Evolutionary conservation across 2,797 vertebrate species (phyloP), one percentile per base, ranked within the genome.

Genomic region (Sus cebifrons): DNA sequence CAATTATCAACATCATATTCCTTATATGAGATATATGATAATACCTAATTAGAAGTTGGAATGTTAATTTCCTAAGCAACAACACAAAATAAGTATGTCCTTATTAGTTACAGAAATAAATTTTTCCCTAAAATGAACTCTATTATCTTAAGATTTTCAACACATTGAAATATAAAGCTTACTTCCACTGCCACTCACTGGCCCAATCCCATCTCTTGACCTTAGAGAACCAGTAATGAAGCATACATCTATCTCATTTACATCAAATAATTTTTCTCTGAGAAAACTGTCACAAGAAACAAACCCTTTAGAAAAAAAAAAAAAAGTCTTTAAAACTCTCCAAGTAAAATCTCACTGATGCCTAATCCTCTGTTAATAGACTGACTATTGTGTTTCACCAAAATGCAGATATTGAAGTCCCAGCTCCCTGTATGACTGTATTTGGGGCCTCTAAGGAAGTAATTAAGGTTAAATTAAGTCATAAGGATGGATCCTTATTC

Each of bases 1-100:
- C 27, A 94, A 94, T 89, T 82, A 44, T 82, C 12, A 74, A 49
- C 65, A 32, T 58, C 12, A 25, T 73, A 79, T 10, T 86, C 17
- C 23, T 44, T 49, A 14, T 27, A 56, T n/a, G 18, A 86, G 9
- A 79, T 56, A 73, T 4, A 54, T 52, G 12, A 36, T 27, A 58
- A 58, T 13, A 84, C 17, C 17, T 49, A 68, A 52, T 67, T 14
- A 60, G 75, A 75, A 82, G 10, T 21, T 68, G 23, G 10, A 74
- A 11, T 40, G 7, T 75, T 90, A 58, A 27, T 36, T 87, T 86
- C n/a, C 29, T 75, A 74, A 86, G 64, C 16, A 86, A 70, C 4
- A 81, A 79, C 10, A 58, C 65, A 67, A 54, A 23, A 8, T 21
- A 65, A 81, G 49, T 29, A 14, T 14, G 10, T 86, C 11, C 13